These are phyloP conservation scores for Danio rerio DNA, from an alignment of 2,113 vertebrate genomes.

Conservation along the genomic window GRCz12tu NC_133192.1:35759501-35760000, in stretches of 20 bases:
- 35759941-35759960: slow-evolving; percentile 29
- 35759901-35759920: neutral
- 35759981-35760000: neutral
- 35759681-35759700: slow-evolving; percentile 56
- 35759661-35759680: slow-evolving; percentile 19
- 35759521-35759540: neutral
- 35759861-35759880: slow-evolving; percentile 11
- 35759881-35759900: neutral
- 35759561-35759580: neutral
- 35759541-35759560: neutral
- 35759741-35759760: neutral
- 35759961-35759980: slow-evolving; percentile 34
- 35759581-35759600: neutral
- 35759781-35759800: slow-evolving; percentile 26
- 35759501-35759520: neutral
- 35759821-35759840: slow-evolving; percentile 46
- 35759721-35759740: slow-evolving; percentile 1
- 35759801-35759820: slow-evolving; percentile 9
- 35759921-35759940: neutral
- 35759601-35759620: neutral
- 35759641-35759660: slow-evolving; percentile 34
- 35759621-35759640: slow-evolving; percentile 54
- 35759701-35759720: slow-evolving; percentile 41
- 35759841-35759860: slow-evolving; percentile 21
- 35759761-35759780: neutral